Percentiles rank a stretch among this genome's conserved stretches.
phyloP scores from a whole-genome alignment of 2,113 vertebrate species.

The Cryptotis parvus region DNA sequence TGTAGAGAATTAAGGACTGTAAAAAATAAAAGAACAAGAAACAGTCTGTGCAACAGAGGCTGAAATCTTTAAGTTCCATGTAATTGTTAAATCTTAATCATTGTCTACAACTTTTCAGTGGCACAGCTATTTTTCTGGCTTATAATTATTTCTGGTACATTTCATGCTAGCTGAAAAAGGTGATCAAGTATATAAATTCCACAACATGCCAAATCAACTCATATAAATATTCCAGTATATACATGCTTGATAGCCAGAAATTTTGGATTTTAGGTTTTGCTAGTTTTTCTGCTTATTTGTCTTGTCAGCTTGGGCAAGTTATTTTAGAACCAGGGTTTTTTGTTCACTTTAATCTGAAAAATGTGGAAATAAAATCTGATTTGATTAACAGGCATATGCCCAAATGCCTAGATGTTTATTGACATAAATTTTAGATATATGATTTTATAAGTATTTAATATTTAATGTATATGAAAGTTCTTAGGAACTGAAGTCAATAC shows the following conservation, averaged over 20 bases:
- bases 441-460: not conserved
- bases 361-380: conserved; percentile 30
- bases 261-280: not conserved
- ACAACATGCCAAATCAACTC: not conserved
- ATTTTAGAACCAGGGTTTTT: not conserved
- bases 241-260: not conserved
- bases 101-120: not conserved
- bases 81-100: not conserved
- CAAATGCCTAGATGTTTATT: not conserved
- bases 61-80: not conserved
- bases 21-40: too few species aligned
- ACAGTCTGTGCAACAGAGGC: not conserved
- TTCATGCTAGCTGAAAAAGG: not conserved
- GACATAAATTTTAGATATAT: not conserved
- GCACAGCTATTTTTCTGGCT: conserved; percentile 3
- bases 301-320: not conserved
- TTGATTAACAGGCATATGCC: not conserved
- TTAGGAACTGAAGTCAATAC: not conserved
- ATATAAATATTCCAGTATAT: not conserved
- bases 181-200: conserved; percentile 11
- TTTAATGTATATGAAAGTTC: not conserved
- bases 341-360: not conserved
- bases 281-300: not conserved
- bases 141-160: conserved; percentile 33
- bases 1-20: too few species aligned